phyloP scores from a whole-genome alignment of 2,888 invertebrate genomes.

The Xestia rhomboidea region DNA sequence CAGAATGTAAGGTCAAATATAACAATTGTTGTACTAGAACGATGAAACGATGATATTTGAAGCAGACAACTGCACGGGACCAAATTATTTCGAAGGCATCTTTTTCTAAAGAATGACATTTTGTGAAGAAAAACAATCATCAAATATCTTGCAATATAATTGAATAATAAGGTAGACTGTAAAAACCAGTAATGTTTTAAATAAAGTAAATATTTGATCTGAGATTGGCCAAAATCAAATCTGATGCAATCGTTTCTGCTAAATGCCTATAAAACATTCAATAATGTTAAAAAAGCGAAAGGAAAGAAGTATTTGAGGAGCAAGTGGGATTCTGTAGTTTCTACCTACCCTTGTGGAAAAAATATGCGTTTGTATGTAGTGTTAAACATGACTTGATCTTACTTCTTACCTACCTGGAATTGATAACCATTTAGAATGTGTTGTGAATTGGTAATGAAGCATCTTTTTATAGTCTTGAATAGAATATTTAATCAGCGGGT shows the following conservation, averaged over 20 bases:
- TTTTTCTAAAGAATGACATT: neutral
- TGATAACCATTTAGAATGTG: neutral
- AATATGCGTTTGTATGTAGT: neutral
- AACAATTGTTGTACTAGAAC: neutral
- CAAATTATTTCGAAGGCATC: neutral
- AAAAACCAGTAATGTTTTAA: neutral
- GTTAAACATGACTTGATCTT: neutral
- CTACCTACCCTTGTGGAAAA: neutral
- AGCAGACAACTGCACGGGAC: neutral
- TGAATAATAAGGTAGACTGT: neutral
- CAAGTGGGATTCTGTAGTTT: neutral
- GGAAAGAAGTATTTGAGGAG: neutral
- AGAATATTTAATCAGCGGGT: conserved; percentile 13
- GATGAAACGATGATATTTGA: neutral
- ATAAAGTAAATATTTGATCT: neutral
- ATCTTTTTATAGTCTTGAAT: conserved; percentile 7
- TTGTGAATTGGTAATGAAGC: conserved; percentile 8
- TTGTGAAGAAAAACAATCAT: neutral
- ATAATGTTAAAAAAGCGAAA: neutral
- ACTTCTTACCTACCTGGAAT: neutral
- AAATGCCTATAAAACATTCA: neutral
- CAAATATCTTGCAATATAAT: neutral
- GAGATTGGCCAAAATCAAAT: neutral
- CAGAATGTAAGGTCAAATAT: conserved; percentile 11
- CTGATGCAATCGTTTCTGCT: neutral